Evolutionary conservation across 2,888 invertebrate genomes (phyloP).

Genomic region (Nematopogon swammerdamellus): DNA sequence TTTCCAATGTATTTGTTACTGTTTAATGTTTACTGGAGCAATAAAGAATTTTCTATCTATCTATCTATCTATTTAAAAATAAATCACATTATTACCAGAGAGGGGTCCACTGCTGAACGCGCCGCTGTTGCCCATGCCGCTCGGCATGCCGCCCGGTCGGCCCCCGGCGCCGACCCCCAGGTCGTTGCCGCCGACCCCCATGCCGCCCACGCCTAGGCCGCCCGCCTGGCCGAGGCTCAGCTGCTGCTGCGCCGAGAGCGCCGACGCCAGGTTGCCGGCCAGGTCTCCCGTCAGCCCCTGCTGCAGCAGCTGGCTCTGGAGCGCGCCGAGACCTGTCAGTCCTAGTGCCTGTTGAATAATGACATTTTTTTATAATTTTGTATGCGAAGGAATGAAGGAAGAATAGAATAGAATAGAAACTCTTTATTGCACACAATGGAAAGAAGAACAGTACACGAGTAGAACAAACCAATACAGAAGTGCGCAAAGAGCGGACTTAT

Average conservation of each 20-base stretch:
- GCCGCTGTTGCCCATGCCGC: conserved; percentile 22
- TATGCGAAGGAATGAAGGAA: background rate
- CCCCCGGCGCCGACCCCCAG: conserved; percentile 20
- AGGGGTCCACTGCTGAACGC: conserved; percentile 33
- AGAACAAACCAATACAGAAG: too few relatives aligned
- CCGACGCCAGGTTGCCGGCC: conserved; percentile 38
- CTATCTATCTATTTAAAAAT: too few relatives aligned
- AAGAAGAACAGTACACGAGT: too few relatives aligned
- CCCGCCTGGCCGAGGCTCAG: conserved; percentile 15
- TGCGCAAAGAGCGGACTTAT: too few relatives aligned
- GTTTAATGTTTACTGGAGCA: too few relatives aligned
- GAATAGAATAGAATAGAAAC: too few relatives aligned
- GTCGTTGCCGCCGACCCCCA: conserved; percentile 24
- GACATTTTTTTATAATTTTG: conserved; percentile 2
- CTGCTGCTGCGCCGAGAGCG: conserved; percentile 27
- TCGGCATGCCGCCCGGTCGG: conserved; percentile 11
- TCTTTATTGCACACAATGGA: too few relatives aligned
- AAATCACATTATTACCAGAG: too few relatives aligned
- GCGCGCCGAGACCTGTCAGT: conserved; percentile 40
- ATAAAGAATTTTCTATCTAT: too few relatives aligned
- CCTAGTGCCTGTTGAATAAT: conserved; percentile 34
- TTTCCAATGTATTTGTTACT: too few relatives aligned
- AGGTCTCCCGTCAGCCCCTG: conserved; percentile 32
- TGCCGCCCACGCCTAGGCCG: conserved; percentile 16
- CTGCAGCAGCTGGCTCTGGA: conserved; percentile 47